Evolutionary conservation across 1,140 invertebrate genomes (phyloP).

Genomic region (Caenorhabditis remanei): DNA sequence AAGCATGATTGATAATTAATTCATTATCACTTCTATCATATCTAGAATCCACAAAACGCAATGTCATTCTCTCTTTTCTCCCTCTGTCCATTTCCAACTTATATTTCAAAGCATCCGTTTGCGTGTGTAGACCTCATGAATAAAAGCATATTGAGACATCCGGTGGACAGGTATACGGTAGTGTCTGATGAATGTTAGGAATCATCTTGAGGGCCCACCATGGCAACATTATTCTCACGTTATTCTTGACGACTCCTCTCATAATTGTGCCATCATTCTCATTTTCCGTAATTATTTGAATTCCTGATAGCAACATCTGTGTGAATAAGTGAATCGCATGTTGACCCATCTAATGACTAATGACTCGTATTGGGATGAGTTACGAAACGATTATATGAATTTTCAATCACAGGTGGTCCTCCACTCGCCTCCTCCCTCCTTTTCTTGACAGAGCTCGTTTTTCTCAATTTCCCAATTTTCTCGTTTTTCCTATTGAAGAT

Average conservation of each 20-base stretch:
- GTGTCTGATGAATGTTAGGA: slow-evolving; percentile 34
- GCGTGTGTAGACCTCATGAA: slow-evolving; percentile 46
- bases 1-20: background rate
- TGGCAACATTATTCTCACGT: slow-evolving; percentile 5
- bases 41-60: slow-evolving; percentile 46
- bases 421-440: background rate
- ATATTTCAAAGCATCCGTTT: slow-evolving; percentile 35
- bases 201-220: background rate
- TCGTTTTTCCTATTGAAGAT: slow-evolving; percentile 11
- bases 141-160: slow-evolving; percentile 52
- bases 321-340: slow-evolving; percentile 1
- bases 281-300: slow-evolving; percentile 43
- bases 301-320: slow-evolving; percentile 53
- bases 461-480: background rate
- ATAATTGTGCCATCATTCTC: slow-evolving; percentile 22
- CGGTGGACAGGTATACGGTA: slow-evolving; percentile 54
- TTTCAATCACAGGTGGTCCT: slow-evolving; percentile 45
- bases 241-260: background rate
- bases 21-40: slow-evolving; percentile 44
- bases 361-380: slow-evolving; percentile 1
- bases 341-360: slow-evolving; percentile 7
- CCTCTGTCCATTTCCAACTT: slow-evolving; percentile 20
- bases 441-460: background rate
- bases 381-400: slow-evolving; percentile 42
- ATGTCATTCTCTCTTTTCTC: background rate